These are phyloP conservation scores for Lepus oiostolus DNA, from an alignment of 2,797 vertebrate genomes.

Conservation along the genomic window DNA sequence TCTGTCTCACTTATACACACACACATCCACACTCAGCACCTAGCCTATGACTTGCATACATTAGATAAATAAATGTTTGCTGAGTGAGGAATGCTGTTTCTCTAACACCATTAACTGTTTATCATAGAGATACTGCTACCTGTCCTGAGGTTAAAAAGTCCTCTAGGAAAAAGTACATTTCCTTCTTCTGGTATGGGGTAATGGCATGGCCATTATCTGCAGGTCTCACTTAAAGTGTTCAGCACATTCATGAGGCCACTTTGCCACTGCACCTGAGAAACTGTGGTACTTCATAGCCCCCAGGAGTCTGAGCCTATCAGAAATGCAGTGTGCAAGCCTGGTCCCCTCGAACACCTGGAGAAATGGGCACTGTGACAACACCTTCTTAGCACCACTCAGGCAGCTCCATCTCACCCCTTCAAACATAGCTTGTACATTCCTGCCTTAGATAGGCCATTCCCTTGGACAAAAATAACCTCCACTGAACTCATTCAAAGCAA, in stretches of 20 bases:
- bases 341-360: background rate
- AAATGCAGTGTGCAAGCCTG: background rate
- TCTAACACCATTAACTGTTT: background rate
- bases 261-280: background rate
- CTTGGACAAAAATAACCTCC: background rate
- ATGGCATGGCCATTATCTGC: background rate
- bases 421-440: background rate
- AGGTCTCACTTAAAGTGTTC: background rate
- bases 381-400: background rate
- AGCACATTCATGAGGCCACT: background rate
- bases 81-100: background rate
- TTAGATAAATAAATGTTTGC: background rate
- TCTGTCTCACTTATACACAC: background rate
- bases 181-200: background rate
- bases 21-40: background rate
- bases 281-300: background rate
- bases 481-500: constrained; percentile 5
- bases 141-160: background rate
- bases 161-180: background rate
- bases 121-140: background rate
- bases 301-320: background rate
- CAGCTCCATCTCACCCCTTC: background rate
- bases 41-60: background rate
- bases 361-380: background rate
- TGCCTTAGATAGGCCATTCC: background rate